phyloP scores from a whole-genome alignment of 1,140 invertebrate species.

The Trinorchestia longiramus region DNA sequence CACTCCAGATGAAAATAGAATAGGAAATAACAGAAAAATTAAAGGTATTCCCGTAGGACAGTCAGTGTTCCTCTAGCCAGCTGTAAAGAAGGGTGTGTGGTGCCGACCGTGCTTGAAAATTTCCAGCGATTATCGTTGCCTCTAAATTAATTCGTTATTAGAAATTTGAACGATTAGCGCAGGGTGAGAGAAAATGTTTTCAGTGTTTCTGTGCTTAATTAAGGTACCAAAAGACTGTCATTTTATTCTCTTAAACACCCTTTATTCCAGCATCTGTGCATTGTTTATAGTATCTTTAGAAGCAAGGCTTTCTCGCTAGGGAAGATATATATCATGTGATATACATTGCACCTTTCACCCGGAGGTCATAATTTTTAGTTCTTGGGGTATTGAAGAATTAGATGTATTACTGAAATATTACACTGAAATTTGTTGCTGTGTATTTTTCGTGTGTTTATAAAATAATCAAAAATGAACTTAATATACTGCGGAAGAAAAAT shows the following conservation, averaged over 20 bases:
- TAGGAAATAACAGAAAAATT: background rate
- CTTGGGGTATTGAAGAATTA: background rate
- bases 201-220: background rate
- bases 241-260: background rate
- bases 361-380: too few species aligned
- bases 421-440: background rate
- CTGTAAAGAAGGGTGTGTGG: background rate
- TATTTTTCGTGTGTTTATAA: background rate
- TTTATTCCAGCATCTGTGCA: background rate
- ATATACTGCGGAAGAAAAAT: background rate
- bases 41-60: background rate
- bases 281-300: background rate
- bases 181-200: background rate
- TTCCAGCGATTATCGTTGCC: background rate
- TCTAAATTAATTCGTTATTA: background rate
- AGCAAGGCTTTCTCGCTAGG: background rate
- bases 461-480: too few species aligned
- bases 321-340: background rate
- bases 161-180: background rate
- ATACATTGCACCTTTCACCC: background rate
- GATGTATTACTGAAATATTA: background rate
- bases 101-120: background rate
- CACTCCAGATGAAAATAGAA: background rate
- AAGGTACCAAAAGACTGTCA: background rate
- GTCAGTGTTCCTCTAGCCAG: background rate